Evolutionary conservation across 2,797 vertebrate genomes (phyloP), one percentile per base, ranked within the genome.

Genomic region (Myotis daubentonii): DNA sequence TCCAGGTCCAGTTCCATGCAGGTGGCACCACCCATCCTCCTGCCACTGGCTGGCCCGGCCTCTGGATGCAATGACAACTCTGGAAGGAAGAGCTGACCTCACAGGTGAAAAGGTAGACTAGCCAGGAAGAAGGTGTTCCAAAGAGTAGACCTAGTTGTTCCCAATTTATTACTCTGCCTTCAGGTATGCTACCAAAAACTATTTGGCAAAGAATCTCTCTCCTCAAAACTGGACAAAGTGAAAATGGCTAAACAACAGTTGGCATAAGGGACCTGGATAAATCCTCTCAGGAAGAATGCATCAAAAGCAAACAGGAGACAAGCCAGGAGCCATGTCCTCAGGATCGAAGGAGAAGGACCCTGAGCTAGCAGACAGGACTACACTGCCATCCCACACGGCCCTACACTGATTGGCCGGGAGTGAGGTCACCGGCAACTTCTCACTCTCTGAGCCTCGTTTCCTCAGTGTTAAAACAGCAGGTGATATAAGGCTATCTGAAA

Each of bases 171-270:
- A 47, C 57, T 82, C 57, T 53, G 65, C 79, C 76, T 87, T 95
- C 80, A 96, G 38, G 79, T 55, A 49, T 25, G 6, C 75, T 33
- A 79, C 78, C 62, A 41, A 87, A 89, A 94, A 57, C n/a, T 11
- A 84, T 20, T 7, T 70, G 68, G 30, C 30, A n/a, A 78, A 68
- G 20, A 47, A 36, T 41, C 38, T 44, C 70, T 16, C 60, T 12
- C 53, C 28, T 51, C 38, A 89, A 92, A 92, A 44, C n/a, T 17
- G 36, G 78, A 65, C 47, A 72, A 84, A 47, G 41, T 51, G 13
- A 36, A 93, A 78, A 66, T 65, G 49, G 30, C 22, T 81, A 28
- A 80, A 82, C 7, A 88, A 53, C 13, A 57, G 25, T 16, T 81
- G 85, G 60, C 44, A 19, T 60, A 44, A 91, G n/a, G 19, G 19